Evolutionary conservation across 2,113 vertebrate species (phyloP), one percentile per base, ranked within the genome.

Genomic region (Neogale vison): DNA sequence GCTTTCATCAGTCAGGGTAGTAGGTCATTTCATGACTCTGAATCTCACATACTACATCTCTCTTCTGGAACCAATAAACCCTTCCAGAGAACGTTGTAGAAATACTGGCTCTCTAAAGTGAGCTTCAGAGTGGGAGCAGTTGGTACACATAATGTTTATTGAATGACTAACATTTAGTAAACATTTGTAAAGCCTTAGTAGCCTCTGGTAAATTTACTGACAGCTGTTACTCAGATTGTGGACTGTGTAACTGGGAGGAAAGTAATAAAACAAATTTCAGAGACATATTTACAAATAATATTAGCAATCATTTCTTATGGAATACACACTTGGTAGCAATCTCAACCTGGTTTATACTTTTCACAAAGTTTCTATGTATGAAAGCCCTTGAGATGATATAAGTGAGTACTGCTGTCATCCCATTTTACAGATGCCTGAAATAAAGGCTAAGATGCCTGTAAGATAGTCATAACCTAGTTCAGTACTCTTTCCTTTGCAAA

Each of bases 71-170:
- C 24, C 47, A 92, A 29, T 71, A 86, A 61, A 76, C 71, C 9
- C n/a, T 96, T 94, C 71, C 55, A 80, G 63, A 90, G 63, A 83
- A 95, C 89, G 55, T 82, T 79, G 88, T 34, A 86, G 77, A 90
- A 91, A 93, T 77, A 71, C 20, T 89, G 57, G 24, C 67, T 94
- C 97, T 93, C 45, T 95, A 93, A 91, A 96, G 81, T 95, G 50
- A 52, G 4, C 50, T 86, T 95, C 31, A 90, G 82, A 96, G 34
- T 74, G 29, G 26, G 42, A 96, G 15, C 47, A 91, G 21, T 88
- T 88, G 55, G 71, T 91, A 74, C 74, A 61, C n/a, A 83, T 67
- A 92, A 82, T 95, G 34, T 92, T 81, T 90, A 39, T 85, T 96
- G 77, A 90, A 80, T 88, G 74, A 96, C 12, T 72, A 86, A 94